Conservation (phyloP, 2,113 vertebrate species). For the Synchiropus splendidus region DNA sequence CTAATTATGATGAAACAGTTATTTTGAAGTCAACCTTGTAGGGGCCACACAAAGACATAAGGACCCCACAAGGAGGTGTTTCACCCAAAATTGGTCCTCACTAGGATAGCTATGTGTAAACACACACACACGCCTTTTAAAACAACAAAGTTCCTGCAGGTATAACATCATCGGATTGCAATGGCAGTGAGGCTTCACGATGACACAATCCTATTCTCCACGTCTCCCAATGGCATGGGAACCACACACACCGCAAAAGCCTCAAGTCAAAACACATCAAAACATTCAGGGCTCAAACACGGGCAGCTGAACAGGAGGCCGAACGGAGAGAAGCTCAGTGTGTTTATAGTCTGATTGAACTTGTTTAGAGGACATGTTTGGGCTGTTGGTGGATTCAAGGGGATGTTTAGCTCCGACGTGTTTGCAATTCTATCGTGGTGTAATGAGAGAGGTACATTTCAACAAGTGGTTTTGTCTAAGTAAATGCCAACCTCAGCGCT, state of each 20-base stretch:
- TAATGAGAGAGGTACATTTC: conserved; percentile 44
- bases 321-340: conserved; percentile 32
- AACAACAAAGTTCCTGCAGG: conserved; percentile 14
- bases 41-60: too few relatives aligned
- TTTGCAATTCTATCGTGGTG: conserved; percentile 25
- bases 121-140: background rate
- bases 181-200: conserved; percentile 19
- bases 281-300: conserved; percentile 20
- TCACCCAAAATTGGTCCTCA: too few relatives aligned
- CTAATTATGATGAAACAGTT: too few relatives aligned
- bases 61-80: too few relatives aligned
- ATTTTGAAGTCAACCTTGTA: too few relatives aligned
- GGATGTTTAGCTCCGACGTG: conserved; percentile 18
- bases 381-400: conserved; percentile 18
- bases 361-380: conserved; percentile 31
- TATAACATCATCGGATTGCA: conserved; percentile 37
- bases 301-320: conserved; percentile 17
- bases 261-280: conserved; percentile 57
- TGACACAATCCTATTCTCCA: conserved; percentile 29
- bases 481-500: conserved; percentile 44
- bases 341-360: conserved; percentile 42
- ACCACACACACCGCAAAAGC: conserved; percentile 35
- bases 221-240: conserved; percentile 26
- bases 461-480: conserved; percentile 42
- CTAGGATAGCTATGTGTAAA: background rate